Base-by-base conservation (phyloP, 2,797 vertebrate genomes). In the Sebastes oblongus region DNA sequence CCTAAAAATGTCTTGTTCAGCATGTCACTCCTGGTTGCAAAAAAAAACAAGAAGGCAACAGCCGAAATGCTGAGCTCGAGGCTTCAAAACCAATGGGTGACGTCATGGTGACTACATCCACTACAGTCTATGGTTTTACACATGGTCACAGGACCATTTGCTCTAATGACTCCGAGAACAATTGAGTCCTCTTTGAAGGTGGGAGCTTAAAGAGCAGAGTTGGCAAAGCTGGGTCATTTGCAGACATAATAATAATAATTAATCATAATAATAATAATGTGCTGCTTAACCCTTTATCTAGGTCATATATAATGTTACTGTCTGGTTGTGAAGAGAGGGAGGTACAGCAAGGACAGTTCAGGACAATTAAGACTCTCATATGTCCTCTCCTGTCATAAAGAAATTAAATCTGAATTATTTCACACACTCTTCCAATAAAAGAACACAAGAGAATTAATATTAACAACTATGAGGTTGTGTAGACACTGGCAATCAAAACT, bases 401-500 rank as follows among this genome's bases (percentile, higher is more conserved):
- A 25, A 34, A 61, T n/a, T 3, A n/a, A 2, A 64, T 3, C 42
- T 46, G 72, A 24, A 29, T 75, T 27, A 59, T 68, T 78, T 86
- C 52, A 10, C 11, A 32, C 36, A 32, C 11, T 67, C 29, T 54
- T 46, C 24, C 30, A 61, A 16, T 78, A 36, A 42, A 82, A 60
- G 34, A 7, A 39, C 72, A 62, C 24, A 22, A 62, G 16, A 20
- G 29, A 52, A 34, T 16, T 29, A 22, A 32, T 27, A 67, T 54
- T 64, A 75, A 39, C 13, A 50, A 52, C 25, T 46, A 36, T 29
- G 11, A 70, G 55, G 50, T 9, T 50, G 25, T 54, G 22, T 50
- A 6, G 56, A 70, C n/a, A 18, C 11, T 50, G 67, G 56, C 61
- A 68, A 71, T 76, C 24, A 70, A 77, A 85, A 61, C 32, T 24